A percentile compares a stretch with the other conserved stretches of the same genome.
phyloP scores from a whole-genome alignment of 1,140 invertebrate species.

The Trichoplusia ni region DNA sequence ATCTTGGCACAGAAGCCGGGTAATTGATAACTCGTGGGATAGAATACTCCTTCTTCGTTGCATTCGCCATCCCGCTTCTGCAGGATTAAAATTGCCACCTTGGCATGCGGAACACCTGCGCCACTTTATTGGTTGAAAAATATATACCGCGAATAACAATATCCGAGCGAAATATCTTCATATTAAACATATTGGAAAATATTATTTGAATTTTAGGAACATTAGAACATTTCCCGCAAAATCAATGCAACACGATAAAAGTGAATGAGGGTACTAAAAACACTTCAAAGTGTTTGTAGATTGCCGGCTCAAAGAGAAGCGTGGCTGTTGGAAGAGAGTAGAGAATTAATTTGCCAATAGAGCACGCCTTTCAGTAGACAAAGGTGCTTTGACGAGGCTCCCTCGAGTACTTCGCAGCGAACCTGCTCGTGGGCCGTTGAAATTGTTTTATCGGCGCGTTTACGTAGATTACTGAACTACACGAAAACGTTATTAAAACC shows the following conservation, averaged over 20 bases:
- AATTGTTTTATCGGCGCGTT: slow-evolving; percentile 32
- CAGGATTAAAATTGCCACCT: slow-evolving; percentile 47
- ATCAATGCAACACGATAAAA: slow-evolving; percentile 29
- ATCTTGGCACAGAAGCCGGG: not conserved
- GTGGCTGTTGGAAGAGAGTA: slow-evolving; percentile 40
- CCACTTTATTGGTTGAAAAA: slow-evolving; percentile 31
- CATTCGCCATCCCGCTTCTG: slow-evolving; percentile 44
- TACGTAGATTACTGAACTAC: not conserved
- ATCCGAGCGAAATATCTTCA: slow-evolving; percentile 12
- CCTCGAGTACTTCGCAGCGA: slow-evolving; percentile 34
- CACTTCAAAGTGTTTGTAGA: slow-evolving; percentile 47
- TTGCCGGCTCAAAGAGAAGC: slow-evolving; percentile 43
- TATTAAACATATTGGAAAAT: not conserved
- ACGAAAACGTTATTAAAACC: not conserved
- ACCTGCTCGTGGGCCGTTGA: slow-evolving; percentile 26
- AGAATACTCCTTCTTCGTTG: slow-evolving; percentile 29
- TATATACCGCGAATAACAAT: slow-evolving; percentile 5
- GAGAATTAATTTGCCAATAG: slow-evolving; percentile 64
- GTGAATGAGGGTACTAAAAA: slow-evolving; percentile 38
- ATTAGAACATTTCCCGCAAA: slow-evolving; percentile 1
- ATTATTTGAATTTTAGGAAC: not conserved
- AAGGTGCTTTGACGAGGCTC: slow-evolving; percentile 48
- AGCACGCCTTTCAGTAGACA: slow-evolving; percentile 47
- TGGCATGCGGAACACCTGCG: slow-evolving; percentile 37
- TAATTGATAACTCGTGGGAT: slow-evolving; percentile 22